Evolutionary conservation across 2,888 invertebrate genomes (phyloP).

Genomic region (Leptopilina myrica): DNA sequence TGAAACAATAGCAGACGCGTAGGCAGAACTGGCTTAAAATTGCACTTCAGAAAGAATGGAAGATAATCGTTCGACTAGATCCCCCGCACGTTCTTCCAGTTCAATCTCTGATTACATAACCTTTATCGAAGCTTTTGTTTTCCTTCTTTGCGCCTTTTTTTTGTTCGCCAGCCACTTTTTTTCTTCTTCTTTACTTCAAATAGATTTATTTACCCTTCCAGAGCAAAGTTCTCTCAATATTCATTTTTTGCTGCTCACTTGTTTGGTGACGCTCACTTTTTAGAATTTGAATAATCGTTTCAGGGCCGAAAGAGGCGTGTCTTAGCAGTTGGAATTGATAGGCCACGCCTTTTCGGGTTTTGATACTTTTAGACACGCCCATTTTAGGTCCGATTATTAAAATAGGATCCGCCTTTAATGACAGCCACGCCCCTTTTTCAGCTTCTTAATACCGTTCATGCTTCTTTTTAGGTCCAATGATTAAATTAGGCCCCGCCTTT

Average conservation of each 20-base stretch:
- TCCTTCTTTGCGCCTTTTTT: neutral
- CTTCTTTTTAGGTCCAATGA: too few species aligned
- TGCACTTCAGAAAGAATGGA: conserved; percentile 35
- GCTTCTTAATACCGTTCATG: too few species aligned
- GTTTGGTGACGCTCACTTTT: too few species aligned
- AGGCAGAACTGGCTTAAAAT: conserved; percentile 32
- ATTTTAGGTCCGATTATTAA: too few species aligned
- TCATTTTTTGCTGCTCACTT: neutral
- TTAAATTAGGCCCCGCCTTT: too few species aligned
- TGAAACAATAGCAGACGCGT: conserved; percentile 35
- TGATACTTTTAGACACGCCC: too few species aligned
- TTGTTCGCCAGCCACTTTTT: conserved; percentile 1
- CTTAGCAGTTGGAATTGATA: too few species aligned
- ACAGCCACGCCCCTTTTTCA: too few species aligned
- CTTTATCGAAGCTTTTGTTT: conserved; percentile 28
- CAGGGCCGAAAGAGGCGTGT: too few species aligned
- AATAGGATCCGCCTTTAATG: too few species aligned
- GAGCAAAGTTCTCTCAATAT: neutral
- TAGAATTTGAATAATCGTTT: too few species aligned
- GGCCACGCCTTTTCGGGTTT: too few species aligned
- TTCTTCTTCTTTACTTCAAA: neutral
- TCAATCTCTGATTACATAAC: conserved; percentile 35
- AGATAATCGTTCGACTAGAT: conserved; percentile 33
- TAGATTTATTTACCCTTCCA: neutral
- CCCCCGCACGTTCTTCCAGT: conserved; percentile 17